Evolutionary conservation across 2,888 invertebrate genomes (phyloP).

Genomic region (Sympetrum striolatum): DNA sequence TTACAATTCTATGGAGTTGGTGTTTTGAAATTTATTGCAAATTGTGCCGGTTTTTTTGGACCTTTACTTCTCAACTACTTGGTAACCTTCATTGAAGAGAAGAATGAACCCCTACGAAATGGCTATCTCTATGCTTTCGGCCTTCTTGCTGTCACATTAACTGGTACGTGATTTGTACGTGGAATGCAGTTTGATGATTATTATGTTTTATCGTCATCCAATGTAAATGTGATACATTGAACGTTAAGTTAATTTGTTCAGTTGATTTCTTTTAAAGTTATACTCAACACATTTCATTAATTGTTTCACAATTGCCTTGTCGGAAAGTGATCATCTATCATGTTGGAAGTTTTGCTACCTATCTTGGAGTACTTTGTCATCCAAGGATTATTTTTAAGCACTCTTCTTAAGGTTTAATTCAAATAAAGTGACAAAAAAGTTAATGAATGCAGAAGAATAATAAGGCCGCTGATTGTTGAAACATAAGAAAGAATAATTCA

Average conservation of each 20-base stretch:
- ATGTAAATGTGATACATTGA: conserved; percentile 48
- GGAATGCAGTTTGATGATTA: no score
- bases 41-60: conserved; percentile 84
- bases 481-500: no score
- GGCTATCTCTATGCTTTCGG: conserved; percentile 73
- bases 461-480: no score
- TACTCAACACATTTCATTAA: no score
- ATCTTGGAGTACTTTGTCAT: no score
- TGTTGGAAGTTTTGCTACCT: no score
- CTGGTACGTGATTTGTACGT: conserved; percentile 65
- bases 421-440: no score
- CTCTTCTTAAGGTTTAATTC: no score
- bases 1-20: conserved; percentile 85
- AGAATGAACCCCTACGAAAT: conserved; percentile 68
- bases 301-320: no score
- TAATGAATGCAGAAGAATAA: no score
- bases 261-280: neutral
- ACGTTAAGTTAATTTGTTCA: conserved; percentile 15
- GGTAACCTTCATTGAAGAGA: conserved; percentile 78
- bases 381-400: no score
- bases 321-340: no score
- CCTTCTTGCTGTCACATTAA: conserved; percentile 70
- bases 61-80: conserved; percentile 86
- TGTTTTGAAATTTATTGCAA: conserved; percentile 80
- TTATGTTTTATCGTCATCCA: neutral